Evolutionary conservation across 2,113 vertebrate species (phyloP), one percentile per base, ranked within the genome.

Genomic region (Pogonocichla stellata): DNA sequence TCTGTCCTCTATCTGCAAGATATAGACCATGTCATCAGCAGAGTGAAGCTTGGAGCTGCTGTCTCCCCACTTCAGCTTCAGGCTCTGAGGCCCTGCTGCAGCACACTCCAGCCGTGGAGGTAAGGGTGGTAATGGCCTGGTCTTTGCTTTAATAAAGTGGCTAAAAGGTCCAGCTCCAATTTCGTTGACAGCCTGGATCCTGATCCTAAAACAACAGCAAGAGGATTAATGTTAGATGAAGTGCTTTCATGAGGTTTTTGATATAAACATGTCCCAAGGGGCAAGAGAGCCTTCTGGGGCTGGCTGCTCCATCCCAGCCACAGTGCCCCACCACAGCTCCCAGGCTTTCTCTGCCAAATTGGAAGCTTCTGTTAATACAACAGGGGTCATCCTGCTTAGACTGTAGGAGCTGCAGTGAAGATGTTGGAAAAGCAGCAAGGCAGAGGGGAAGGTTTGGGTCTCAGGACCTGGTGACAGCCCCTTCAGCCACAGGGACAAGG

Each of bases 1-100:
- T 95, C 98, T 98, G 97, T 99, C 99, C 94, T 99, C 99, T 97
- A 99, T 98, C 97, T 99, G 99, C 64, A 99, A 98, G 56, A 98
- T 98, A 91, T 99, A 99, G 71, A 98, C 98, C 90, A 98, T 94
- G 91, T 99, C 99, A 5, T 99, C 98, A 2, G 97, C 54, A 29
- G 98, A 43, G 2, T 98, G 98, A 42, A 96, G 96, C 40, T 98
- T 99, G 58, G 98, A 97, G 66, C 95, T 98, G 77, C 98, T 98
- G 79, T 99, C 99, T 8, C 99, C 99, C 99, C 99, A 99, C 51
- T 99, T 99, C 54, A 99, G 98, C 97, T 99, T 99, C 86, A 99
- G 98, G 96, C 99, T 99, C 98, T 99, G 99, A 25, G 99, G 99
- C 80, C 99, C 99, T 0, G 98, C 98, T 6, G 99, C 99, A 10